phyloP scores from a whole-genome alignment of 2,888 invertebrate species.

The Anorthoa munda region DNA sequence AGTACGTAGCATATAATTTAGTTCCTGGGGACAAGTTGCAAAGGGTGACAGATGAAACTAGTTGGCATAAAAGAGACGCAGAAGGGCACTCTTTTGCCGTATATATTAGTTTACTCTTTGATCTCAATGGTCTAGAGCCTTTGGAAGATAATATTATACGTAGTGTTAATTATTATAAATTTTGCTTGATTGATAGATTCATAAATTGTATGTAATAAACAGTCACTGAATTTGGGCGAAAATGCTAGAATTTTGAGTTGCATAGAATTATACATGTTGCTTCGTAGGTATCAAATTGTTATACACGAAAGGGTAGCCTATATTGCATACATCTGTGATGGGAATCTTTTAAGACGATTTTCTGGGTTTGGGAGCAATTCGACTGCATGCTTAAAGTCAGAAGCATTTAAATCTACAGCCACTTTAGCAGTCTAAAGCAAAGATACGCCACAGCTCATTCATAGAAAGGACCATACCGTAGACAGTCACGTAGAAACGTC shows the following conservation, averaged over 20 bases:
- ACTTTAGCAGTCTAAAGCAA: neutral
- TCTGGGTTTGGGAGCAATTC: neutral
- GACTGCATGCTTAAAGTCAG: neutral
- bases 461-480: neutral
- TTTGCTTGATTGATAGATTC: too few relatives aligned
- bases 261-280: neutral
- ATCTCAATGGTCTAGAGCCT: too few relatives aligned
- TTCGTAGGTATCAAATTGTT: neutral
- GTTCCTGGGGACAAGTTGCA: too few relatives aligned
- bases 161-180: too few relatives aligned
- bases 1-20: too few relatives aligned
- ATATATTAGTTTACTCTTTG: too few relatives aligned
- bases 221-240: too few relatives aligned
- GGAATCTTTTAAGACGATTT: neutral
- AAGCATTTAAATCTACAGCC: neutral
- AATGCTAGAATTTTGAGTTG: neutral
- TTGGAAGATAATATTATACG: too few relatives aligned
- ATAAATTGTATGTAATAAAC: too few relatives aligned
- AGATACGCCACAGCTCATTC: neutral
- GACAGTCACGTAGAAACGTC: slow-evolving; percentile 4
- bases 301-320: neutral
- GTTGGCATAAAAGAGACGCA: too few relatives aligned
- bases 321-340: neutral
- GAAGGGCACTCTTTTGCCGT: too few relatives aligned
- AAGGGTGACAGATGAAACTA: too few relatives aligned